Base-by-base conservation (phyloP, 1,140 invertebrate genomes). In the Drosophila arawakana region DNA sequence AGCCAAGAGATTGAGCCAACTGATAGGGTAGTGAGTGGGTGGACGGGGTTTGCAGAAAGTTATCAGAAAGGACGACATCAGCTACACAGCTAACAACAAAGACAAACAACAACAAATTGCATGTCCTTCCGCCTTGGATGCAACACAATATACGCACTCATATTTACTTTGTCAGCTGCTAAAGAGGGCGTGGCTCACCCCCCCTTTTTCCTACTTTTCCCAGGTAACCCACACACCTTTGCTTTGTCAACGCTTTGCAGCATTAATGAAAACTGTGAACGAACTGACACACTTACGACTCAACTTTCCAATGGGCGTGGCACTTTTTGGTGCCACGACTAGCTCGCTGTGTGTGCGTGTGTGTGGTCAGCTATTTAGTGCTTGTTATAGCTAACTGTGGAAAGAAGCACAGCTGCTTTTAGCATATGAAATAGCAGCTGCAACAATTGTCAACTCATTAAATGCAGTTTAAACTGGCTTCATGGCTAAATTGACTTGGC, bases 91-190 rank as follows among this genome's bases (percentile, higher is more conserved):
- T 21, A 81, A 71, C 73, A 82, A 80, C 83, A 88, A 80, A 52
- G 60, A 73, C 84, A 83, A 88, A 88, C 83, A 88, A 80, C 83
- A 88, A 88, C 83, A 88, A 88, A 88, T 88, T 88, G 84, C 84
- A 84, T 84, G 84, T 88, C 84, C 84, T 89, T 88, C 77, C 83
- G 80, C 83, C 80, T 83, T 83, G 72, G 84, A 78, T 89, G 85
- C 84, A 78, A 66, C 77, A 89, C 80, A 78, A 88, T 70, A 88
- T 81, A 90, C 84, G 85, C 84, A 88, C 84, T 88, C 71, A 89
- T 89, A 84, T 88, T 88, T 88, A 84, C 84, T 84, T 78, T 81
- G 73, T 72, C 58, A 69, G 59, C 50, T 43, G 59, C 50, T 43
- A 61, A 58, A 70, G 9, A 10, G 11, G 39, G n/a, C 5, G n/a